phyloP scores from a whole-genome alignment of 2,113 vertebrate genomes.

The Thryonomys swinderianus region DNA sequence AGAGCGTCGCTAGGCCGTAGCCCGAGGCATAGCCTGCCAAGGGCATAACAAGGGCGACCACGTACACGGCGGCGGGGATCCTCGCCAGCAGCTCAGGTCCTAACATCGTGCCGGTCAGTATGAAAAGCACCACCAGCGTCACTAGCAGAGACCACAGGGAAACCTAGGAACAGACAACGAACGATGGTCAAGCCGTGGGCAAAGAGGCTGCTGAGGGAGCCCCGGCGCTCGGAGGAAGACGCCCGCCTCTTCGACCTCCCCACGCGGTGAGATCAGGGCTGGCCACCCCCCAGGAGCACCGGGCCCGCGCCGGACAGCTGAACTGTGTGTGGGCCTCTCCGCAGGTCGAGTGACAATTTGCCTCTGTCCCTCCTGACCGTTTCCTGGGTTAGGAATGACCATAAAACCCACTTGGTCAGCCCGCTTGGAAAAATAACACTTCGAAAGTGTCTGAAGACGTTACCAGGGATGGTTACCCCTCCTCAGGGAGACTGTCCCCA shows the following conservation, averaged over 20 bases:
- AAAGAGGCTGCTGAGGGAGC: background rate
- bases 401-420: too few species aligned
- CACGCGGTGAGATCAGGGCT: background rate
- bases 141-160: conserved; percentile 97
- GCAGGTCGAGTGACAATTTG: background rate
- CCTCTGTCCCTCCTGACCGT: background rate
- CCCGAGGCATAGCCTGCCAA: conserved; percentile 93
- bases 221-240: background rate
- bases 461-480: background rate
- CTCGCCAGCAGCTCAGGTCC: conserved; percentile 94
- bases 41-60: conserved; percentile 96
- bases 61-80: conserved; percentile 94
- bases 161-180: conserved; percentile 86
- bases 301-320: background rate
- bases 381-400: too few species aligned
- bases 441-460: background rate
- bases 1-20: conserved; percentile 93
- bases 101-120: conserved; percentile 96
- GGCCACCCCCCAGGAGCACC: background rate
- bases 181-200: conserved; percentile 32
- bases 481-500: background rate
- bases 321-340: background rate
- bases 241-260: background rate
- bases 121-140: conserved; percentile 95
- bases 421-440: background rate